Conservation (phyloP, 2,797 vertebrate genomes). For the Anolis apletophallus region DNA sequence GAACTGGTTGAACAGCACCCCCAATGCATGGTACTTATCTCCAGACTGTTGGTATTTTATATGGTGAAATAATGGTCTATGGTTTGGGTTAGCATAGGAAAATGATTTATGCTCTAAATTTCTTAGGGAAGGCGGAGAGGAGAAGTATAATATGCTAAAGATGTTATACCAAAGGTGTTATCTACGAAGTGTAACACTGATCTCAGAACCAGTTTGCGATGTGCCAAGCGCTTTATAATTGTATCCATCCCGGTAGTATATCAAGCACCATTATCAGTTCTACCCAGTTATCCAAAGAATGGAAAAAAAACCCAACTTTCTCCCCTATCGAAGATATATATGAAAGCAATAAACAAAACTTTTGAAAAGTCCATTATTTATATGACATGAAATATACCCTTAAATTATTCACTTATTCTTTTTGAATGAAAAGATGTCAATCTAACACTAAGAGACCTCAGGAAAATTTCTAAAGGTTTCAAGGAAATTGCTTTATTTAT, state of each 20-base stretch:
- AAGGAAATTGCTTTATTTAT: conserved; percentile 77
- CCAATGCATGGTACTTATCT: background rate
- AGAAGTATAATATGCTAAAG: too few species aligned
- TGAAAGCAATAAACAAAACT: conserved; percentile 63
- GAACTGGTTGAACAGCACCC: background rate
- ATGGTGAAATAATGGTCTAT: too few species aligned
- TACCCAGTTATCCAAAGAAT: conserved; percentile 50
- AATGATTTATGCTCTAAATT: too few species aligned
- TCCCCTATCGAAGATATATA: conserved; percentile 56
- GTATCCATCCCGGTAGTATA: conserved; percentile 22
- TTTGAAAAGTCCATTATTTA: conserved; percentile 74
- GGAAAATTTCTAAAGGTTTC: conserved; percentile 73
- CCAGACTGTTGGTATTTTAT: background rate
- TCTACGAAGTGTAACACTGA: too few species aligned
- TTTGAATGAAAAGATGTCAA: conserved; percentile 74
- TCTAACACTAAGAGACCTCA: conserved; percentile 75
- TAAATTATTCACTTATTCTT: conserved; percentile 78
- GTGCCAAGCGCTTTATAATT: background rate
- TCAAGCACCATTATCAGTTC: conserved; percentile 26
- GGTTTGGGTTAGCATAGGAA: too few species aligned
- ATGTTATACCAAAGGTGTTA: too few species aligned
- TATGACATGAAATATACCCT: conserved; percentile 76
- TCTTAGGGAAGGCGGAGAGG: too few species aligned
- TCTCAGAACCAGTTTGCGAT: background rate
- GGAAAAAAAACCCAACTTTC: conserved; percentile 51